Conservation (phyloP, 2,797 vertebrate genomes). For the Spatula clypeata region DNA sequence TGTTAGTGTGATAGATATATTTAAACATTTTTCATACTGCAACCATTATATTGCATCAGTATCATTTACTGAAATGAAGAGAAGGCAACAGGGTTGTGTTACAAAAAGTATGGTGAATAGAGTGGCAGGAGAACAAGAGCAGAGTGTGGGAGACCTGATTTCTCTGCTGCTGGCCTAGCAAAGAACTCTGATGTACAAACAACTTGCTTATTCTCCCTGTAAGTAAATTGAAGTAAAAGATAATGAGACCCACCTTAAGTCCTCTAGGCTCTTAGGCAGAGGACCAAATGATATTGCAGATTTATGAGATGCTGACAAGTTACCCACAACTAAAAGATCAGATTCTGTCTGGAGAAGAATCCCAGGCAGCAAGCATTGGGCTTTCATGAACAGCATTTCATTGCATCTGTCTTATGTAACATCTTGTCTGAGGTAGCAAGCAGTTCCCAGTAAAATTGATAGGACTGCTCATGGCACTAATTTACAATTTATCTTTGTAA, state of each 20-base stretch:
- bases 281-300: background rate
- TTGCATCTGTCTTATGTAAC: background rate
- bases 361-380: rapidly evolving
- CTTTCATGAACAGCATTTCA: background rate
- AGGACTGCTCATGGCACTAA: background rate
- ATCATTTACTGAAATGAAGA: background rate
- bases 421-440: background rate
- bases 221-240: background rate
- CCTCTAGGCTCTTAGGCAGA: background rate
- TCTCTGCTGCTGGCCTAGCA: background rate
- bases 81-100: background rate
- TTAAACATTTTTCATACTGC: background rate
- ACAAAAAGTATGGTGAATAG: background rate
- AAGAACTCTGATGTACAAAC: background rate
- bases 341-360: background rate
- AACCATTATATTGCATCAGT: background rate
- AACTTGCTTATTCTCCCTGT: background rate
- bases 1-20: background rate
- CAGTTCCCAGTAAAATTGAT: background rate
- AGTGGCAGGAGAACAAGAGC: background rate
- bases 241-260: background rate
- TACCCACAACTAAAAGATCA: background rate
- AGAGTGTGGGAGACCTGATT: background rate
- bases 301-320: background rate
- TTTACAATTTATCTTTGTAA: background rate